phyloP scores from a whole-genome alignment of 2,113 vertebrate genomes.

The cattle (Bos taurus) region DNA sequence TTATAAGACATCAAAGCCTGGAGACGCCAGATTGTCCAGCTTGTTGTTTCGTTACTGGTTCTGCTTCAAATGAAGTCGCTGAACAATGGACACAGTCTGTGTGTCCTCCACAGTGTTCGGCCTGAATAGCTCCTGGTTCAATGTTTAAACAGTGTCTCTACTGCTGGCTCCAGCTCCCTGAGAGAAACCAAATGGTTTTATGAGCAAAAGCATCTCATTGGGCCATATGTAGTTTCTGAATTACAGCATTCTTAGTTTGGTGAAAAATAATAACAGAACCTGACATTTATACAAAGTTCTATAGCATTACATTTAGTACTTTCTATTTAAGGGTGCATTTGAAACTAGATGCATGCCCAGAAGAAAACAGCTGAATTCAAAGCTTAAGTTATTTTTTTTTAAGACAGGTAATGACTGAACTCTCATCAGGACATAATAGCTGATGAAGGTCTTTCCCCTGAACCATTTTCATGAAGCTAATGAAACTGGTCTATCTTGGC shows the following conservation, averaged over 20 bases:
- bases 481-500: neutral
- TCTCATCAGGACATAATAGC: neutral
- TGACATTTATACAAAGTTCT: slow-evolving; percentile 4
- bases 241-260: neutral
- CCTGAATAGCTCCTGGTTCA: neutral
- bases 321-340: neutral
- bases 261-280: neutral
- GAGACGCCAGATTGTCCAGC: neutral
- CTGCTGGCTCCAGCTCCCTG: neutral
- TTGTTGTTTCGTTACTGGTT: neutral
- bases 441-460: neutral
- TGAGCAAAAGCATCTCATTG: neutral
- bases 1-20: neutral
- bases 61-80: neutral
- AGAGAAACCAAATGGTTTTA: neutral
- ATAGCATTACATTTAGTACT: neutral
- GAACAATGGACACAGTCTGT: neutral
- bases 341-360: neutral
- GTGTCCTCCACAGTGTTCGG: neutral
- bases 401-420: neutral
- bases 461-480: neutral
- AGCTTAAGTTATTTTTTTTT: neutral
- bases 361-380: neutral
- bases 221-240: slow-evolving; percentile 22
- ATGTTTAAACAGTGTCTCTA: neutral